Conservation (phyloP, 2,113 vertebrate species). For the Oreochromis tanganicae region DNA sequence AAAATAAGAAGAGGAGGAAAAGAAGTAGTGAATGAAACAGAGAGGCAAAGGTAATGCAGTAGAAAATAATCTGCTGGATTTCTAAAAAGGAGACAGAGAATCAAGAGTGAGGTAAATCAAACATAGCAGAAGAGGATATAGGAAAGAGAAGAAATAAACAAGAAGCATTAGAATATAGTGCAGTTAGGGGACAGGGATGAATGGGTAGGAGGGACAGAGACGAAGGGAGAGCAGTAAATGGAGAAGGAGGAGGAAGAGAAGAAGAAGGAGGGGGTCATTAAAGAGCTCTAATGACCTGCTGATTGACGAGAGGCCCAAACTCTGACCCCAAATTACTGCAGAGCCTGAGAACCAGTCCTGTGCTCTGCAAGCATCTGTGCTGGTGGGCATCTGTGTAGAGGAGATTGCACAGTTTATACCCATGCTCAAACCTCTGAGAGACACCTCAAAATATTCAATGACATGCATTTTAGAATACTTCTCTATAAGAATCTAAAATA, state of each 20-base stretch:
- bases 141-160: neutral
- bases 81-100: neutral
- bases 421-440: neutral
- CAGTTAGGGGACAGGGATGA: neutral
- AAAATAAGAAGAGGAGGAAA: neutral
- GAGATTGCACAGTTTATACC: neutral
- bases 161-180: slow-evolving; percentile 3
- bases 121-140: neutral
- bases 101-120: neutral
- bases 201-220: neutral
- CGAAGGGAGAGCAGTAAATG: slow-evolving; percentile 12
- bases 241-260: neutral
- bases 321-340: slow-evolving; percentile 69
- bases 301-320: slow-evolving; percentile 71
- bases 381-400: neutral
- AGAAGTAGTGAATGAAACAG: neutral
- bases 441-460: neutral
- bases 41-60: neutral
- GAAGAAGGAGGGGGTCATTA: slow-evolving; percentile 51
- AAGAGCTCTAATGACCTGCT: slow-evolving; percentile 71
- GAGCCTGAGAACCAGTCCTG: slow-evolving; percentile 66
- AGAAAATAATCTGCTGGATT: neutral
- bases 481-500: neutral
- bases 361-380: slow-evolving; percentile 22
- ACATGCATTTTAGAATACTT: neutral